Evolutionary conservation across 2,113 vertebrate species (phyloP).

Genomic region (human): GRCh38 chr14:36485001-36485500

Average conservation of each 20-base stretch:
- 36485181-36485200: neutral
- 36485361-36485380: neutral
- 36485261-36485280: neutral
- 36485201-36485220: neutral
- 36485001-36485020: neutral
- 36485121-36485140: neutral
- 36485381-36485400: neutral
- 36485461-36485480: conserved; percentile 73
- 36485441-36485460: conserved; percentile 56
- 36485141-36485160: neutral
- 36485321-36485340: neutral
- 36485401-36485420: conserved; percentile 11
- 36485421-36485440: neutral
- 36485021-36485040: neutral
- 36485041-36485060: neutral
- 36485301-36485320: neutral
- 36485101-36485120: neutral
- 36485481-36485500: conserved; percentile 61
- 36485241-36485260: conserved; percentile 39
- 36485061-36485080: neutral
- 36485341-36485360: neutral
- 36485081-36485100: neutral
- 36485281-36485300: neutral
- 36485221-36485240: neutral
- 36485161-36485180: neutral